Conservation (phyloP, 2,113 vertebrate species). For the Neogobius melanostomus region DNA sequence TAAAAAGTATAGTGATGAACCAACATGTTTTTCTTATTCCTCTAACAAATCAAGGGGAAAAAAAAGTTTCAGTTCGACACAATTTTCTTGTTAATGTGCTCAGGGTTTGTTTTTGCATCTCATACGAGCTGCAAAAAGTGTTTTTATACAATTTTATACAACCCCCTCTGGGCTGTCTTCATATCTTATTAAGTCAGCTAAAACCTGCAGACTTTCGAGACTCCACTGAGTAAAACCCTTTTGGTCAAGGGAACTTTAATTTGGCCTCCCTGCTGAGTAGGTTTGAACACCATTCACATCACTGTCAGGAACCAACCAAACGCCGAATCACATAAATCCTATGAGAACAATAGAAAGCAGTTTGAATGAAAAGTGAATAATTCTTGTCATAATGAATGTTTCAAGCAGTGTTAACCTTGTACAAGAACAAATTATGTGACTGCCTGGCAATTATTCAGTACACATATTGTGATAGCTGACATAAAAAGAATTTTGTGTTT, state of each 20-base stretch:
- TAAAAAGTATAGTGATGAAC: background rate
- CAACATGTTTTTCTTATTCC: background rate
- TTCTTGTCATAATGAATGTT: conserved; percentile 25
- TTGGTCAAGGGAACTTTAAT: conserved; percentile 58
- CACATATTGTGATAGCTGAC: conserved; percentile 35
- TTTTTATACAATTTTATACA: background rate
- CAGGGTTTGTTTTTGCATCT: background rate
- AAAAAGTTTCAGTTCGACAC: background rate
- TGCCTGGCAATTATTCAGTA: conserved; percentile 27
- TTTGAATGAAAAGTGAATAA: conserved; percentile 47
- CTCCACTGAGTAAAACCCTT: conserved; percentile 43
- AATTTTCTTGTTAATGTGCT: background rate
- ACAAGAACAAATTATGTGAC: conserved; percentile 22
- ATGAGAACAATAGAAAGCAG: conserved; percentile 41
- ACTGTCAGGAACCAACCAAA: conserved; percentile 57
- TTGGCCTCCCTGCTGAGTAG: conserved; percentile 43
- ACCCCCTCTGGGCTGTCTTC: background rate
- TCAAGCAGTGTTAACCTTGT: conserved; percentile 17
- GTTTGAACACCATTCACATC: conserved; percentile 56
- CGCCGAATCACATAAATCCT: conserved; percentile 40
- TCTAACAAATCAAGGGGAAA: background rate
- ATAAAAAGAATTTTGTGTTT: conserved; percentile 9
- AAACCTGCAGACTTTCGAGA: conserved; percentile 16
- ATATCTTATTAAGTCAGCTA: conserved; percentile 4
- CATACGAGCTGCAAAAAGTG: background rate